Conservation (phyloP, 2,888 invertebrate genomes). For the Cryptus armator region DNA sequence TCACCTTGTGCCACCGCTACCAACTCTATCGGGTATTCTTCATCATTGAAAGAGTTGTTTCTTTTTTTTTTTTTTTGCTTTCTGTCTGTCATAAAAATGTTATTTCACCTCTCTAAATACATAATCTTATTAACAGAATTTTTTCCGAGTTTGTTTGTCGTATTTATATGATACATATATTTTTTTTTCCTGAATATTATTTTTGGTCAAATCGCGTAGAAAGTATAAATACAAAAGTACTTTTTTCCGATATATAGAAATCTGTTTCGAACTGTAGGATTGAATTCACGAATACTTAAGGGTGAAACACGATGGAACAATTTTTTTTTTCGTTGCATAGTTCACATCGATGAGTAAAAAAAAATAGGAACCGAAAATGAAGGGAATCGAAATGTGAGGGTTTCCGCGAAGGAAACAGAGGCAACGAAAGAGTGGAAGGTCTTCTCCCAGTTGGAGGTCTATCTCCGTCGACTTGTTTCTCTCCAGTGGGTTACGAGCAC, state of each 20-base stretch:
- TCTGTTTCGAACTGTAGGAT: neutral
- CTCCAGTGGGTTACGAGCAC: conserved; percentile 26
- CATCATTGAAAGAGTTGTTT: conserved; percentile 1
- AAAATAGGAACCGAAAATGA: conserved; percentile 9
- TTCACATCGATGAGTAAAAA: neutral
- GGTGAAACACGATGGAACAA: neutral
- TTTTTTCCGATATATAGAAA: too few relatives aligned
- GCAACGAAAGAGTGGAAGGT: conserved; percentile 42
- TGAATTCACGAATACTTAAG: neutral
- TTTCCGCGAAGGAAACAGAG: neutral
- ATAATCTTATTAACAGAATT: too few relatives aligned
- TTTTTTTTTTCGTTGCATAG: neutral
- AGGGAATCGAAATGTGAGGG: conserved; percentile 1
- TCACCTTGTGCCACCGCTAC: neutral
- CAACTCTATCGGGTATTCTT: too few relatives aligned
- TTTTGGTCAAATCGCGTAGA: too few relatives aligned
- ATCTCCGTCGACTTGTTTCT: conserved; percentile 29
- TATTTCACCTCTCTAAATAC: too few relatives aligned
- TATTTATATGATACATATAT: too few relatives aligned
- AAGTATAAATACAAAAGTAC: too few relatives aligned
- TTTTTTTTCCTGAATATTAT: too few relatives aligned
- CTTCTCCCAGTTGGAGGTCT: conserved; percentile 17
- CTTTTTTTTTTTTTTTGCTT: neutral
- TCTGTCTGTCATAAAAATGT: too few relatives aligned
- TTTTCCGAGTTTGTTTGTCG: too few relatives aligned